Base-by-base conservation (phyloP, 2,113 vertebrate species). In the Cervus canadensis region DNA sequence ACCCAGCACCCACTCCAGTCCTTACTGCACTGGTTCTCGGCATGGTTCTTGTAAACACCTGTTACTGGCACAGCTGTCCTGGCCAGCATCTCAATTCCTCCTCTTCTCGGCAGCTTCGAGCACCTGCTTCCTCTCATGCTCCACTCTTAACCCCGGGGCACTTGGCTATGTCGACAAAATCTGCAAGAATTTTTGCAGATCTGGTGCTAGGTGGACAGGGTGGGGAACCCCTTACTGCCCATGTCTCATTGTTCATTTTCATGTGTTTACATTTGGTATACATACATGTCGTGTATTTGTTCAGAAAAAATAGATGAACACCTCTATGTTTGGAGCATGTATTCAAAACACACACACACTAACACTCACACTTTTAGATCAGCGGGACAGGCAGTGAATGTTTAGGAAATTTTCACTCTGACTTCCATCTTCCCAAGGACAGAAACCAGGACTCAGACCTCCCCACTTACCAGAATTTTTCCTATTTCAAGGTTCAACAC, bases 201-300 rank as follows among this genome's bases (percentile, higher is more conserved):
- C 50, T 13, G 30, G 15, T 13, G 67, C 64, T 33, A 0, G 36
- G 54, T 0, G 12, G 4, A 19, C 0, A 0, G 14, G 25, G 9
- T 16, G 30, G 4, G 13, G 5, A 7, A 59, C 21, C 23, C 5
- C 13, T 50, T 5, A 3, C 26, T 0, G 0, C 2, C 1, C 0
- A 1, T 13, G 8, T 57, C 71, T 45, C 54, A 33, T 0, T n/a
- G 45, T 17, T 17, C 9, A 5, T 45, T 11, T 48, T 21, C 15
- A 13, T 2, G 25, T 25, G 74, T 15, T 30, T 26, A 64, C 17
- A 88, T 67, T 3, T 25, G 9, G 7, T 45, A 59, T 15, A 21
- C 0, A 6, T 28, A 12, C 1, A 2, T 5, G 25, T 23, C 0
- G 0, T 48, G 36, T 25, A 56, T 21, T 9, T 6, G 23, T 45